Evolutionary conservation across 2,113 vertebrate genomes (phyloP), one percentile per base, ranked within the genome.

Genomic region (Eretmochelys imbricata): DNA sequence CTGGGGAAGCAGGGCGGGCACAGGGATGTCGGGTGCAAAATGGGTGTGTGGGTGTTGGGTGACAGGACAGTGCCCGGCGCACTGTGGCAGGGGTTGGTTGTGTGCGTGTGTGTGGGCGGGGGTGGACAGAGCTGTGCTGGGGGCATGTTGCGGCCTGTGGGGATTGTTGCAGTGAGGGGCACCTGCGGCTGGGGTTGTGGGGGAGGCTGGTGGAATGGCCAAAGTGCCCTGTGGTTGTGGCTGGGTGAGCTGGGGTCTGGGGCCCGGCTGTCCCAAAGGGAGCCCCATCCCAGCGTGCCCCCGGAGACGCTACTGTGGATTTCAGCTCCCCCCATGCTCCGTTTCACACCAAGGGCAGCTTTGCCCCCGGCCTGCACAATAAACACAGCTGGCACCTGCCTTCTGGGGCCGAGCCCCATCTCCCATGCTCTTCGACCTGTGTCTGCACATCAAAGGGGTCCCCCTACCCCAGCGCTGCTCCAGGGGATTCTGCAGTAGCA

Each of bases 21-120:
- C 5, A 4, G 35, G 29, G 35, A 2, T 17, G 13, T 3, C 14
- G 62, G 62, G 42, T 14, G 24, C 72, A 46, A 46, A 76, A 76
- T 11, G 10, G 11, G 38, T 42, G 42, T 42, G 59, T 3, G 11
- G 65, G n/a, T 8, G 65, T 5, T 9, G n/a, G 65, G 31, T n/a
- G 62, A 69, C 62, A 69, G 35, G 62, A n/a, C 17, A n/a, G 16
- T 14, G 31, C 31, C 62, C 2, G 8, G 35, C 8, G 8, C 4
- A 3, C 31, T 16, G 35, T 69, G 65, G 9, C 19, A 1, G 50
- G 80, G 29, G 80, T 51, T 53, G 80, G 19, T 19, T 72, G 35
- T 72, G 38, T 24, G 69, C 42, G 69, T 65, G 42, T 42, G 35
- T 0, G 0, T 13, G 46, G 25, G 75, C 5, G 13, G 3, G 55